A percentile compares a stretch with the other conserved stretches of the same genome.
Evolutionary conservation across 2,797 vertebrate genomes (phyloP).

Genomic region (Simalia tracyae): DNA sequence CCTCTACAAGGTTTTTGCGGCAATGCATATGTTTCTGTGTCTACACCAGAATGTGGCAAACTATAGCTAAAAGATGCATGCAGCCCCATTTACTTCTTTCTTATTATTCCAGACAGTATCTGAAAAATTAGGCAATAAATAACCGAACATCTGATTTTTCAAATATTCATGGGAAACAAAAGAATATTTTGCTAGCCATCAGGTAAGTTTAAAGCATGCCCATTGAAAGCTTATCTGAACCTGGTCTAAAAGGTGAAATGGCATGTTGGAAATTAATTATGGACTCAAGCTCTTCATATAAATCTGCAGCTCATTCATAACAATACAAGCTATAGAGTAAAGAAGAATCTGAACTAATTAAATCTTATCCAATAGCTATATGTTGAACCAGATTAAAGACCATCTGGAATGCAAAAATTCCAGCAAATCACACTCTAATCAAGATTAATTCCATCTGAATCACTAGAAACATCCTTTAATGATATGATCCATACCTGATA

Average conservation of each 20-base stretch:
- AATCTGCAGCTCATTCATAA: neutral
- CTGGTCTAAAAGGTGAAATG: neutral
- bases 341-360: neutral
- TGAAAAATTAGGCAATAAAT: neutral
- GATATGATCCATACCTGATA: slow-evolving; percentile 79
- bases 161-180: neutral
- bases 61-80: neutral
- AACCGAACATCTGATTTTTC: neutral
- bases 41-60: neutral
- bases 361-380: neutral
- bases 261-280: neutral
- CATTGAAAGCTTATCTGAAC: neutral
- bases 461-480: neutral
- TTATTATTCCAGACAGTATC: neutral
- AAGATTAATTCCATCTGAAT: neutral
- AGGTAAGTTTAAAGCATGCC: neutral
- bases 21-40: neutral
- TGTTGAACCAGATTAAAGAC: neutral
- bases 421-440: neutral
- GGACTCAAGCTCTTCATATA: neutral
- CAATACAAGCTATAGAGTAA: too few relatives aligned
- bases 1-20: neutral
- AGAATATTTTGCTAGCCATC: neutral
- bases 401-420: neutral
- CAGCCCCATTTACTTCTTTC: neutral